Percentiles rank a stretch among this genome's conserved stretches.
Conservation (phyloP, 2,888 invertebrate genomes). For the Tenthredo livida region DNA sequence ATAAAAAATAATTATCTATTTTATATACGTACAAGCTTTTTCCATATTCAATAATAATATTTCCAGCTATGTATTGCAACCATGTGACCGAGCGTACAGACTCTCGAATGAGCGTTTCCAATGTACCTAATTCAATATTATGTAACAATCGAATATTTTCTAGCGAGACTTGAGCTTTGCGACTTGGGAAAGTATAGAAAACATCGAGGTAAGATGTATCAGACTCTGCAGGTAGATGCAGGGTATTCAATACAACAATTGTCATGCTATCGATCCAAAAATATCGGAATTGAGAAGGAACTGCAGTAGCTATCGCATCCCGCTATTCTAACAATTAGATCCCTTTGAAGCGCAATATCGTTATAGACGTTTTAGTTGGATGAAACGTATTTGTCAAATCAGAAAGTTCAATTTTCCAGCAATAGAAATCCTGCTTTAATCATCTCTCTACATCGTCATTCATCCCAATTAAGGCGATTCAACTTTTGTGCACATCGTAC, state of each 20-base stretch:
- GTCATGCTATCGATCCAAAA: slow-evolving; percentile 38
- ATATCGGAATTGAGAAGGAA: not conserved
- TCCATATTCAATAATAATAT: not conserved
- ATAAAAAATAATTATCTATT: not conserved
- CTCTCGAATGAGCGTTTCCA: not conserved
- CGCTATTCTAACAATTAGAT: slow-evolving; percentile 21
- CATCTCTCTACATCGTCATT: not conserved
- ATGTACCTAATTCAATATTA: not conserved
- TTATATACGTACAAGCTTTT: not conserved
- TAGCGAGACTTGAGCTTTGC: not conserved
- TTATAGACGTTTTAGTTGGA: not conserved
- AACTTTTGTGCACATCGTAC: not conserved
- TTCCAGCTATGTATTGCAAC: not conserved
- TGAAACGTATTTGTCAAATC: not conserved
- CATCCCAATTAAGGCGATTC: not conserved
- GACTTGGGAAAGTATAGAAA: not conserved
- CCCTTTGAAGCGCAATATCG: slow-evolving; percentile 7
- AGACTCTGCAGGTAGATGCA: not conserved
- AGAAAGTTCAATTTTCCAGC: not conserved
- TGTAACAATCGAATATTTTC: not conserved
- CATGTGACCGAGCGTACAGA: not conserved
- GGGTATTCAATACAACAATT: slow-evolving; percentile 26
- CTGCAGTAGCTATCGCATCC: not conserved
- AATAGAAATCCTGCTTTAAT: not conserved
- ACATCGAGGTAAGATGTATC: not conserved